phyloP scores from a whole-genome alignment of 2,797 vertebrate genomes.

The Tinamus major region DNA sequence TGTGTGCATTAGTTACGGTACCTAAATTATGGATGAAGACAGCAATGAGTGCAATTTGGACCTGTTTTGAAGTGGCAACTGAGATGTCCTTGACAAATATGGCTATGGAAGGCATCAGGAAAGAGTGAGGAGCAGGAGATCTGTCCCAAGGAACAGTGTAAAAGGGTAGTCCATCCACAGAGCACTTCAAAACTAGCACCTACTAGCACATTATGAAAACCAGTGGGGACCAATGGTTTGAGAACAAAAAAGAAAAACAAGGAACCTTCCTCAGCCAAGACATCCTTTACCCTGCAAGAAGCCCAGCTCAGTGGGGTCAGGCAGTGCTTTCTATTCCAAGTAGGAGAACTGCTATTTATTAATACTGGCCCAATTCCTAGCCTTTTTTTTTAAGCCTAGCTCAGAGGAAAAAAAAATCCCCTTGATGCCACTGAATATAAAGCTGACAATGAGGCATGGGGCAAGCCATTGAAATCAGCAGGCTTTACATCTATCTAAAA shows the following conservation, averaged over 20 bases:
- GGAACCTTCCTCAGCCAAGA: background rate
- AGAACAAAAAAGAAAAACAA: background rate
- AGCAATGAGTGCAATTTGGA: background rate
- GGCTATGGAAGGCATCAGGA: background rate
- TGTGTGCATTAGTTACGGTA: background rate
- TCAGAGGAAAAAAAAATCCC: background rate
- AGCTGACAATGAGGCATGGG: background rate
- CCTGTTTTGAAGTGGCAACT: accelerated
- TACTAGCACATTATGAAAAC: background rate
- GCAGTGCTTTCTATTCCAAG: accelerated
- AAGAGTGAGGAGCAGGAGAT: accelerated
- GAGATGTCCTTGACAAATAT: background rate
- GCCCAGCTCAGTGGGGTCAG: background rate
- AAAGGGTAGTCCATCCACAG: background rate
- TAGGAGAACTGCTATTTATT: background rate
- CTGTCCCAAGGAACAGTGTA: background rate
- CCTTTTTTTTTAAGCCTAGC: background rate
- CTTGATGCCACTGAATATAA: background rate
- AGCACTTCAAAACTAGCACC: background rate
- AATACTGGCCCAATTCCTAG: background rate
- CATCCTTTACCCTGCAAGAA: background rate
- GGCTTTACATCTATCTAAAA: background rate
- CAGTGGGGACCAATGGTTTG: background rate
- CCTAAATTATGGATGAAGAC: background rate
- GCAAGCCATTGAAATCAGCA: background rate